phyloP scores from a whole-genome alignment of 2,888 invertebrate species.

The Meta bourneti region DNA sequence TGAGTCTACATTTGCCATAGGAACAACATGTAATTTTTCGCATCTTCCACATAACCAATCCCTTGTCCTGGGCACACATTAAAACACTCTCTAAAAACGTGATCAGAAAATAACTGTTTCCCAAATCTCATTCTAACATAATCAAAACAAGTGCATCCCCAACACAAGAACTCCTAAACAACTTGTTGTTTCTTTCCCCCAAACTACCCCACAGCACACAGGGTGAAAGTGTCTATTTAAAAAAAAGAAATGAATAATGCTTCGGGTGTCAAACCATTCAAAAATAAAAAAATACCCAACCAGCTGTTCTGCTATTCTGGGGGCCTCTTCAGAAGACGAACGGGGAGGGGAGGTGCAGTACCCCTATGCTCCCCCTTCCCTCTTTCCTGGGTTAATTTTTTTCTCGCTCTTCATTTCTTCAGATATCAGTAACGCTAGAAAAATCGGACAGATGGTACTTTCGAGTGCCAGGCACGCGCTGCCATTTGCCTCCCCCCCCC shows the following conservation, averaged over 20 bases:
- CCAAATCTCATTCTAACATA: not conserved
- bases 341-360: constrained; percentile 8
- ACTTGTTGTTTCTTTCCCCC: not conserved
- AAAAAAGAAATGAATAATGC: not conserved
- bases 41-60: too few species aligned
- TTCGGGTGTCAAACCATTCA: not conserved
- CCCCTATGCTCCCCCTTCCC: constrained; percentile 43
- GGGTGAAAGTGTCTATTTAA: not conserved
- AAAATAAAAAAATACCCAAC: constrained; percentile 15
- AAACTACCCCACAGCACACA: not conserved
- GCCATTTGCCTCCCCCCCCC: not conserved
- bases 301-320: constrained; percentile 38
- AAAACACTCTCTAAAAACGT: too few species aligned
- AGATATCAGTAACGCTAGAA: constrained; percentile 61
- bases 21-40: too few species aligned
- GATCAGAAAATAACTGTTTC: not conserved
- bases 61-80: too few species aligned
- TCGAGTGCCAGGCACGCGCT: constrained; percentile 61
- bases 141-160: not conserved
- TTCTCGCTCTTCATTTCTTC: constrained; percentile 3
- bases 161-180: not conserved
- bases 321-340: constrained; percentile 4
- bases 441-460: constrained; percentile 59
- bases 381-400: constrained; percentile 1
- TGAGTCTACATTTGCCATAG: too few species aligned